Base-by-base conservation (phyloP, 2,888 invertebrate genomes). In the Rhingia campestris region DNA sequence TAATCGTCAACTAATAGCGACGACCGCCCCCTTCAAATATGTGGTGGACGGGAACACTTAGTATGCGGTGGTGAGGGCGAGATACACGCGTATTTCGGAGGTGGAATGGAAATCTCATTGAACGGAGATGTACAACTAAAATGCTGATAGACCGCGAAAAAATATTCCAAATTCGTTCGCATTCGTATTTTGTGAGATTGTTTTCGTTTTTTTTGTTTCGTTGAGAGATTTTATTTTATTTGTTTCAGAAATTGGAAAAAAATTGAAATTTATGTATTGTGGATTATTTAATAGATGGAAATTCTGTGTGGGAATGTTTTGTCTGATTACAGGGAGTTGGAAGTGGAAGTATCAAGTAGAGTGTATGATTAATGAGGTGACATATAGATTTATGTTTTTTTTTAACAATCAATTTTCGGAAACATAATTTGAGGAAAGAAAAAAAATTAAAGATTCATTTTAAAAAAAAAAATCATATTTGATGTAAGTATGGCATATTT, bases 61-160 rank as follows among this genome's bases (percentile, higher is more conserved):
- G 54, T 30, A 59, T 37, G 39, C n/a, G 35, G 58, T 51, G 35
- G 37, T 33, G 33, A 10, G 22, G 1, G 33, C 10, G 51, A 10
- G 39, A 22, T 9, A 61, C 10, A 45, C 12, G 12, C 59, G 41
- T 35, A 22, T 45, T 58, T 58, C 35, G n/a, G 22, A 30, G 30
- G 6, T 9, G 6, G 12, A 4, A 14, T 9, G n/a, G 7, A 66
- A 41, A 59, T 37, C 56, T 33, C 56, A 49, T 66, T 49, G 41
- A 49, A 64, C 32, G 22, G 64, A 56, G 35, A 58, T 61, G 63
- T 37, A 74, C 49, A 64, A 56, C 33, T 32, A 30, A 47, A 74
- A 47, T 49, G 41, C 56, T 49, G 30, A 51, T 49, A 66, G 64
- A 64, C 64, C 64, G 64, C 64, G 41, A 58, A 47, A 54, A 14